phyloP scores from a whole-genome alignment of 2,113 vertebrate species.

The Rattus norvegicus region DNA sequence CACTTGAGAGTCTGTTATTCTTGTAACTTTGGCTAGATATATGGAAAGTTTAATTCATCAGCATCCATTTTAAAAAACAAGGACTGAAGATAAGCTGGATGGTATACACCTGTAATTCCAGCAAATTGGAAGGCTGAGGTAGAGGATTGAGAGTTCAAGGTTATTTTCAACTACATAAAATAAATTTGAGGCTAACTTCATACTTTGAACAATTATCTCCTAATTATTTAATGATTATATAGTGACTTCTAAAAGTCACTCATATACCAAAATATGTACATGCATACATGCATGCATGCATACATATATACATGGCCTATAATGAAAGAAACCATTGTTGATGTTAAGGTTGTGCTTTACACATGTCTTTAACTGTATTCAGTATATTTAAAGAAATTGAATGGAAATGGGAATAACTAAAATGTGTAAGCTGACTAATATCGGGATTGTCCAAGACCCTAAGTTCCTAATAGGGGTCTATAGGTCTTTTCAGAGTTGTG shows the following conservation, averaged over 20 bases:
- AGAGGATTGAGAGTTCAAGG: neutral
- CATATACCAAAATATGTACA: neutral
- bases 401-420: slow-evolving; percentile 3
- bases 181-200: neutral
- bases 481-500: slow-evolving; percentile 22
- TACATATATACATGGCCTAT: neutral
- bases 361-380: neutral
- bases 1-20: neutral
- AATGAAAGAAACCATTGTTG: neutral
- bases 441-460: neutral
- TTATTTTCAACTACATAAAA: neutral
- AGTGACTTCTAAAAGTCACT: neutral
- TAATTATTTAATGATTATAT: neutral
- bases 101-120: neutral
- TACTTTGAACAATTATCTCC: neutral
- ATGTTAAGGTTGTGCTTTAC: neutral
- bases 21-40: slow-evolving; percentile 17
- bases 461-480: neutral
- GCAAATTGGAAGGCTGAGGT: neutral
- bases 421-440: neutral
- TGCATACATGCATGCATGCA: no score
- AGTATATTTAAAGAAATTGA: neutral
- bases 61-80: slow-evolving; percentile 20
- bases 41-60: neutral
- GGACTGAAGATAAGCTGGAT: neutral